Evolutionary conservation across 1,140 invertebrate species (phyloP).

Genomic region (Anastrepha ludens): DNA sequence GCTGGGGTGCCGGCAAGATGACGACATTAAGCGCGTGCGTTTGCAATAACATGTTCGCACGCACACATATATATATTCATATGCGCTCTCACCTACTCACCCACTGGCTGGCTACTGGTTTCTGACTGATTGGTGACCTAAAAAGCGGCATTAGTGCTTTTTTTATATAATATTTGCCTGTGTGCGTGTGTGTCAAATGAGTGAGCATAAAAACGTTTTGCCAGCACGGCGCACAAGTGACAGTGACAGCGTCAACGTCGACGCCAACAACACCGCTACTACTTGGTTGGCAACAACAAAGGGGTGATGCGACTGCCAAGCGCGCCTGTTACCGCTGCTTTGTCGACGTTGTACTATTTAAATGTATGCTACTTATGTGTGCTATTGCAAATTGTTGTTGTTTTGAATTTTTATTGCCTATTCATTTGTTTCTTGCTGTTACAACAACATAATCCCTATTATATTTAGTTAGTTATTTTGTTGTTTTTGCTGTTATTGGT

Average conservation of each 20-base stretch:
- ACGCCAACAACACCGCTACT: not conserved
- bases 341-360: not conserved
- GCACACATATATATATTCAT: not conserved
- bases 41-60: not conserved
- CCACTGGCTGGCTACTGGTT: not conserved
- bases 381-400: not conserved
- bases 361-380: not conserved
- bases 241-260: not conserved
- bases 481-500: not conserved
- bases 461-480: constrained; percentile 3
- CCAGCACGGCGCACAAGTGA: not conserved
- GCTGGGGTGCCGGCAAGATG: constrained; percentile 36
- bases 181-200: not conserved
- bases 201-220: not conserved
- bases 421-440: not conserved
- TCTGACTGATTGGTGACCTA: constrained; percentile 41
- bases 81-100: not conserved
- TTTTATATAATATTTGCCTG: not conserved
- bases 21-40: constrained; percentile 38
- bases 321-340: not conserved
- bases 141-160: constrained; percentile 33
- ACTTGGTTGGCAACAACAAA: not conserved
- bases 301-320: not conserved
- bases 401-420: not conserved
- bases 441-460: not conserved